Conservation (phyloP, 2,113 vertebrate species). For the Puma concolor region DNA sequence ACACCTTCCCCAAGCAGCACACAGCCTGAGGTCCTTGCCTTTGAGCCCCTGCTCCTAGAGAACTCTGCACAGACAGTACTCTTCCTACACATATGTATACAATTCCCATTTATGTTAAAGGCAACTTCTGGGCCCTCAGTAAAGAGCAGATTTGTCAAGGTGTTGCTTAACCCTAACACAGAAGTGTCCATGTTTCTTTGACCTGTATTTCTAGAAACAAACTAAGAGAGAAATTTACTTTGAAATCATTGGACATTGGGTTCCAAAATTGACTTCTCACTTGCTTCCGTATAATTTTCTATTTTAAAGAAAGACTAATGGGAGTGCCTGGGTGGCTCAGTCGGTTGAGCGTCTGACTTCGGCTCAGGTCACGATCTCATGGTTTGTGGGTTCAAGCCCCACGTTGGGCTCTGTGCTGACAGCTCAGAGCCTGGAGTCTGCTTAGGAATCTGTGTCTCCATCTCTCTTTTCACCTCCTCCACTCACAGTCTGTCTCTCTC, state of each 20-base stretch:
- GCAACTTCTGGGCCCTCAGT: background rate
- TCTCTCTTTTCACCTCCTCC: no score
- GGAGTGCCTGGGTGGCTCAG: no score
- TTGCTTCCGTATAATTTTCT: background rate
- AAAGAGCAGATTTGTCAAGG: background rate
- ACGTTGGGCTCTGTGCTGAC: no score
- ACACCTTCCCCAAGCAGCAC: rapidly evolving
- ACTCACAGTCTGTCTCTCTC: no score
- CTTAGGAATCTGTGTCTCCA: no score
- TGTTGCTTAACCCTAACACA: background rate
- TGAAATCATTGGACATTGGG: background rate
- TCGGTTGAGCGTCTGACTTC: no score
- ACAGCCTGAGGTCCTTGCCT: background rate
- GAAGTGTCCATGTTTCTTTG: background rate
- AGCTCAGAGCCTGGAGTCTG: no score
- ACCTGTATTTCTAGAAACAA: background rate
- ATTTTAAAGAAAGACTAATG: background rate
- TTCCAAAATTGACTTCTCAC: background rate
- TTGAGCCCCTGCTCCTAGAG: background rate
- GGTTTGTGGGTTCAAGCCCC: no score
- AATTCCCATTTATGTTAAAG: background rate
- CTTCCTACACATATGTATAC: rapidly evolving
- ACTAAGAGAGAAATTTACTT: background rate
- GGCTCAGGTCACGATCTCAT: no score
- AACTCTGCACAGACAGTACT: background rate